phyloP scores from a whole-genome alignment of 2,888 invertebrate species.

The Archaeoteleia sp. region DNA sequence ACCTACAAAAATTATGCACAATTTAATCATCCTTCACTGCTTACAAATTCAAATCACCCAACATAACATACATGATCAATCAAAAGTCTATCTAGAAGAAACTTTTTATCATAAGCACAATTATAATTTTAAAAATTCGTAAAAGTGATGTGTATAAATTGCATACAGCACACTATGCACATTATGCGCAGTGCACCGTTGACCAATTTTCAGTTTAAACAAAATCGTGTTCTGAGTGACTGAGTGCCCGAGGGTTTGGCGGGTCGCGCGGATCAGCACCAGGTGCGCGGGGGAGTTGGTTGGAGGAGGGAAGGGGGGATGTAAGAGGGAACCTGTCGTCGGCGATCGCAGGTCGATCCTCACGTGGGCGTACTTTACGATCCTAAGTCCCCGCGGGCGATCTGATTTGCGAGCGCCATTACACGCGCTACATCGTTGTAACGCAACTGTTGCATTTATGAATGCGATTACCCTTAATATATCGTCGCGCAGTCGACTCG shows the following conservation, averaged over 20 bases:
- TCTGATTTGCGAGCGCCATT: slow-evolving; percentile 56
- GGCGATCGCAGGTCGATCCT: slow-evolving; percentile 32
- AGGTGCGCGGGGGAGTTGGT: slow-evolving; percentile 30
- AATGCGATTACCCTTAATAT: slow-evolving; percentile 57
- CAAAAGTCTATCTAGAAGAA: too few relatives aligned
- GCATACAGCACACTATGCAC: too few relatives aligned
- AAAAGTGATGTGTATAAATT: too few relatives aligned
- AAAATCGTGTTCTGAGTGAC: slow-evolving; percentile 42
- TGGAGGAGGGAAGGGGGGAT: slow-evolving; percentile 4
- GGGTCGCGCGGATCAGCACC: slow-evolving; percentile 18
- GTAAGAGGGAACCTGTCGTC: slow-evolving; percentile 40
- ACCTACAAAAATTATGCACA: too few relatives aligned
- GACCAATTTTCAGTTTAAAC: slow-evolving; percentile 18
- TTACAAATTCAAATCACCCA: too few relatives aligned
- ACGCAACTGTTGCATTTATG: slow-evolving; percentile 58
- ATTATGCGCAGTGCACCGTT: too few relatives aligned
- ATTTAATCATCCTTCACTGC: too few relatives aligned
- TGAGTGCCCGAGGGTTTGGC: slow-evolving; percentile 29
- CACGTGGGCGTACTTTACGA: slow-evolving; percentile 55
- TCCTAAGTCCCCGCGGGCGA: slow-evolving; percentile 46
- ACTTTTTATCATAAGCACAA: too few relatives aligned
- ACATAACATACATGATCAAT: too few relatives aligned
- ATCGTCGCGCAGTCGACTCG: slow-evolving; percentile 45
- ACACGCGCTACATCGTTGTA: slow-evolving; percentile 51
- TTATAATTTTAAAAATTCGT: too few relatives aligned